A percentile compares a stretch with the other conserved stretches of the same genome.
Conservation (phyloP, 2,113 vertebrate species). For the Phalacrocorax pelagicus region DNA sequence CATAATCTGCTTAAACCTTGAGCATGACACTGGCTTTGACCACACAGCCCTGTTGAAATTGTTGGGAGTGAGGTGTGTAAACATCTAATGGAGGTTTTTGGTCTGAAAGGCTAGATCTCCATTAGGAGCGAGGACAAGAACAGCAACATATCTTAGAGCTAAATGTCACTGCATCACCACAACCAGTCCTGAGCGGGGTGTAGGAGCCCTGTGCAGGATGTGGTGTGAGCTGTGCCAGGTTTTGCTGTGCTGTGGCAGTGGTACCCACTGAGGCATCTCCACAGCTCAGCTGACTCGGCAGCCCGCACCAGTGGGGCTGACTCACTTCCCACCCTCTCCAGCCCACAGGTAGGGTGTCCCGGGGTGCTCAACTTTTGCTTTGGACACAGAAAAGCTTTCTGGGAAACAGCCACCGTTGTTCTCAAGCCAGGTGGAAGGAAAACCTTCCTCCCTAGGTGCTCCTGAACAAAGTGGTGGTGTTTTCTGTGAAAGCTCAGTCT, state of each 20-base stretch:
- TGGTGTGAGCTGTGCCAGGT: fast-evolving
- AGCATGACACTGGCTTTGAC: neutral
- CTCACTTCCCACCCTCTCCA: neutral
- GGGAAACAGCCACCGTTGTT: fast-evolving
- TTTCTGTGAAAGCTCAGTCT: neutral
- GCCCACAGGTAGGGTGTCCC: too few species aligned
- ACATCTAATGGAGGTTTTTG: neutral
- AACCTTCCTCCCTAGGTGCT: fast-evolving
- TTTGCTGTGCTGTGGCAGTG: neutral
- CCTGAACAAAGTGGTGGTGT: neutral
- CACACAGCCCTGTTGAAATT: neutral
- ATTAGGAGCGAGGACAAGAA: neutral
- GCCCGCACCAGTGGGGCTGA: neutral
- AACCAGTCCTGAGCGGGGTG: fast-evolving
- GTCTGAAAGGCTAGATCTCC: neutral
- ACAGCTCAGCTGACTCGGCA: neutral
- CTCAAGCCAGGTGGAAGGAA: neutral
- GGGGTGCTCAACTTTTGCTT: fast-evolving
- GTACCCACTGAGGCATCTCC: neutral
- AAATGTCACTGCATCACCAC: neutral
- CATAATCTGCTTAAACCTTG: neutral
- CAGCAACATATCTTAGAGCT: fast-evolving
- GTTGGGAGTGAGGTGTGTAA: neutral
- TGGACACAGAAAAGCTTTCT: neutral
- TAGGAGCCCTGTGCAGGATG: neutral